Evolutionary conservation across 2,888 invertebrate species (phyloP).

Genomic region (Oscheius myriophilus): DNA sequence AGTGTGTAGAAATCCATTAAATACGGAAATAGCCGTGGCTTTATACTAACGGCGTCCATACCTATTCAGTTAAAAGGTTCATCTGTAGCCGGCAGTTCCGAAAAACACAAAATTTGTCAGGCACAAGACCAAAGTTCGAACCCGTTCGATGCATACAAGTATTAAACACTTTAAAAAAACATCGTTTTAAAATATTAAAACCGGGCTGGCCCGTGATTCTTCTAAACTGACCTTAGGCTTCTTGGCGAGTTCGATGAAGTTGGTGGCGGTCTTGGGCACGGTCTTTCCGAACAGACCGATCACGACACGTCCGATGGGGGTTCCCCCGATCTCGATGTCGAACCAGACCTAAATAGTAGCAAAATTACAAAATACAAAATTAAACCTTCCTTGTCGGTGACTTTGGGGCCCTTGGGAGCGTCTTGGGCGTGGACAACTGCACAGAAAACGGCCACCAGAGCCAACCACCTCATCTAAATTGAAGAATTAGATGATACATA

Average conservation of each 20-base stretch:
- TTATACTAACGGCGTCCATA: too few species aligned
- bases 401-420: conserved; percentile 67
- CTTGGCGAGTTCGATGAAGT: conserved; percentile 84
- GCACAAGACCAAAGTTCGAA: too few species aligned
- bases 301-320: conserved; percentile 81
- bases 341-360: conserved; percentile 83
- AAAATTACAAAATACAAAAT: too few species aligned
- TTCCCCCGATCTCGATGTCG: conserved; percentile 82
- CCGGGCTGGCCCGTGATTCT: not conserved
- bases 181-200: too few species aligned
- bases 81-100: too few species aligned
- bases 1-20: too few species aligned
- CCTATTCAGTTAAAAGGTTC: too few species aligned
- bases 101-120: too few species aligned
- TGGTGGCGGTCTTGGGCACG: conserved; percentile 85
- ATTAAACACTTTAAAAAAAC: too few species aligned
- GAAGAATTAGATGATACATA: not conserved
- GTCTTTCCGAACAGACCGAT: conserved; percentile 89
- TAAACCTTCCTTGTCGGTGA: conserved; percentile 66
- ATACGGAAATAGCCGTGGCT: too few species aligned
- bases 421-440: conserved; percentile 2
- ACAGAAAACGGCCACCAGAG: not conserved
- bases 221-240: conserved; percentile 64
- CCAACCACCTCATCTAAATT: conserved; percentile 20
- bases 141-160: too few species aligned